Percentiles rank a stretch among this genome's conserved stretches.
Conservation (phyloP, 2,113 vertebrate genomes). For the Albula glossodonta region DNA sequence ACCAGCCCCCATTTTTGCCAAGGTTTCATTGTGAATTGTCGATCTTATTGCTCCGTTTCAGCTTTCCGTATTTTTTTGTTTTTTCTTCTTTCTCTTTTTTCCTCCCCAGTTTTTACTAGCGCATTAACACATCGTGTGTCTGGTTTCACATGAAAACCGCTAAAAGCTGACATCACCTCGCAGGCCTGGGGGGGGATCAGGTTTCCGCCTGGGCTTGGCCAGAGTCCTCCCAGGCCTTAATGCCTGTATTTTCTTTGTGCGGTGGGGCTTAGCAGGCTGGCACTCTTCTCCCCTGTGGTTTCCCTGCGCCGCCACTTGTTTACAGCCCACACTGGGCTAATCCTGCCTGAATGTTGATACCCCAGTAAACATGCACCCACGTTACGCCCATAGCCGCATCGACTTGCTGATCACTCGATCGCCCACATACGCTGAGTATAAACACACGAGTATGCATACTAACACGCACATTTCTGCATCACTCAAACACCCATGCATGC, state of each 20-base stretch:
- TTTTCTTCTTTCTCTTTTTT: neutral
- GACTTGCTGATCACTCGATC: too few relatives aligned
- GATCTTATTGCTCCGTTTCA: neutral
- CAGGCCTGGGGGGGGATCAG: constrained; percentile 15
- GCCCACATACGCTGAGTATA: too few relatives aligned
- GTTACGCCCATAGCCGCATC: neutral
- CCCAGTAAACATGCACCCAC: neutral
- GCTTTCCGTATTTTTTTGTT: neutral
- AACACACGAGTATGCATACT: too few relatives aligned
- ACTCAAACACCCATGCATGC: too few relatives aligned
- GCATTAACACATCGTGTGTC: constrained; percentile 45
- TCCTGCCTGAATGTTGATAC: neutral
- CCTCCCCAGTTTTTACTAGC: constrained; percentile 30
- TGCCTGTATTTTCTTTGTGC: neutral
- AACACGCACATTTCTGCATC: too few relatives aligned
- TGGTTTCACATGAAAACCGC: constrained; percentile 48
- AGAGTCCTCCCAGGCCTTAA: neutral
- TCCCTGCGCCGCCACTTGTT: too few relatives aligned
- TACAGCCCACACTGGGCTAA: neutral
- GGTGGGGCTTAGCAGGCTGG: too few relatives aligned
- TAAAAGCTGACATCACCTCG: constrained; percentile 6
- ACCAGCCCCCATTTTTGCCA: neutral
- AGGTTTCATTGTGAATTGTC: neutral
- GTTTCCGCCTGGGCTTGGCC: constrained; percentile 30
- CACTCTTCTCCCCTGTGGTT: too few relatives aligned